Conservation (phyloP, 92 coral and sea anemone species). For the Scolanthus callimorphus region DNA sequence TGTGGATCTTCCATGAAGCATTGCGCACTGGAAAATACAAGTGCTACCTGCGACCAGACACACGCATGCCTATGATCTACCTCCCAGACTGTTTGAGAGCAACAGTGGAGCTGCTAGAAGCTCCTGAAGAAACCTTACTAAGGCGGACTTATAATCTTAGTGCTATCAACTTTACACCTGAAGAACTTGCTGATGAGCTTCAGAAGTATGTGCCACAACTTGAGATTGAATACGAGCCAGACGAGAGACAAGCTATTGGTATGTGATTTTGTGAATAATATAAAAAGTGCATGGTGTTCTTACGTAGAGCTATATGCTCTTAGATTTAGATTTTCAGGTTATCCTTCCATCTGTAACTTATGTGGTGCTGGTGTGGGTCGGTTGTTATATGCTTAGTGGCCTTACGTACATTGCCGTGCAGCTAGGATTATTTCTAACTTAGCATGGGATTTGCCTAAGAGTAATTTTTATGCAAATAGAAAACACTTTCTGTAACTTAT, state of each 20-base stretch:
- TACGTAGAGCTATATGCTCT: too few species aligned
- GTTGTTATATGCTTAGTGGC: too few species aligned
- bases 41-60: constrained; percentile 82
- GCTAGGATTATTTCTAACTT: too few species aligned
- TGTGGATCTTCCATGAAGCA: constrained; percentile 93
- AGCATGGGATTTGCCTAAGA: too few species aligned
- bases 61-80: constrained; percentile 98
- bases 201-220: constrained; percentile 69
- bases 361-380: too few species aligned
- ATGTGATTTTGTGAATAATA: too few species aligned
- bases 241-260: constrained; percentile 96
- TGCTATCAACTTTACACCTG: constrained; percentile 95
- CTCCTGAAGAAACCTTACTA: constrained; percentile 71
- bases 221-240: constrained; percentile 80
- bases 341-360: too few species aligned
- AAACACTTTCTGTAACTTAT: too few species aligned
- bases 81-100: constrained; percentile 93
- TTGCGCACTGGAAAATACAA: constrained; percentile 83
- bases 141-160: constrained; percentile 78
- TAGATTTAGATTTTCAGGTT: too few species aligned
- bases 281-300: too few species aligned
- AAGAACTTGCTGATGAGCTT: constrained; percentile 71
- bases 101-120: constrained; percentile 91
- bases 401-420: too few species aligned
- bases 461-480: too few species aligned